Conservation (phyloP, 2,113 vertebrate genomes). For the Dasyornis broadbenti region DNA sequence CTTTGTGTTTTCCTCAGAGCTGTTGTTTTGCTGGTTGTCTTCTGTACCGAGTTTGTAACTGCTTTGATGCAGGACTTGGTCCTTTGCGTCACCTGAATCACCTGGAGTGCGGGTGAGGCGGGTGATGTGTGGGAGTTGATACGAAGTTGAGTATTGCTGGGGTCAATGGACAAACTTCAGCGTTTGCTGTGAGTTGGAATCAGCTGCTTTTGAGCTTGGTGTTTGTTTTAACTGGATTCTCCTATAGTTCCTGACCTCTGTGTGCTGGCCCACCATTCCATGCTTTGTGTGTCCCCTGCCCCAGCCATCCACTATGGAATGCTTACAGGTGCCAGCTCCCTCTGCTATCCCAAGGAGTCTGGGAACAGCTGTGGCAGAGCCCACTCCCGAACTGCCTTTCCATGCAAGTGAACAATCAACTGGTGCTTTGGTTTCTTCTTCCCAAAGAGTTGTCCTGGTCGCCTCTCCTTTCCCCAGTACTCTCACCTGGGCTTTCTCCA, state of each 20-base stretch:
- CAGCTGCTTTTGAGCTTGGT: neutral
- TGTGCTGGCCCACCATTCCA: accelerated
- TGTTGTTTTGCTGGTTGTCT: neutral
- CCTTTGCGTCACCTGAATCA: too few species aligned
- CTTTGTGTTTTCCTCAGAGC: neutral
- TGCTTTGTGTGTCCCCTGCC: accelerated
- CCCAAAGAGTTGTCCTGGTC: neutral
- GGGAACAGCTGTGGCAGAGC: neutral
- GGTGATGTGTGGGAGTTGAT: accelerated
- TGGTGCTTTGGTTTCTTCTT: neutral
- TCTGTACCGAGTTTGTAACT: neutral
- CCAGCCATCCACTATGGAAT: accelerated
- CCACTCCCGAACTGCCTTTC: neutral
- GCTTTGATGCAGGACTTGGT: neutral
- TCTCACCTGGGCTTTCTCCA: neutral
- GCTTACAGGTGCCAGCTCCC: accelerated
- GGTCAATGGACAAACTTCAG: accelerated
- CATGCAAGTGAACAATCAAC: accelerated
- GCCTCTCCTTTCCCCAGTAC: neutral
- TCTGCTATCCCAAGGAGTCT: neutral
- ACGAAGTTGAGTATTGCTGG: accelerated
- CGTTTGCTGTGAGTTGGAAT: accelerated
- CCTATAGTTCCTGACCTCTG: accelerated
- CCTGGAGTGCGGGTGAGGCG: neutral
- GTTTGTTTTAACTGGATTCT: neutral